phyloP scores from a whole-genome alignment of 2,113 vertebrate genomes.

The Rhabdomys dilectus region DNA sequence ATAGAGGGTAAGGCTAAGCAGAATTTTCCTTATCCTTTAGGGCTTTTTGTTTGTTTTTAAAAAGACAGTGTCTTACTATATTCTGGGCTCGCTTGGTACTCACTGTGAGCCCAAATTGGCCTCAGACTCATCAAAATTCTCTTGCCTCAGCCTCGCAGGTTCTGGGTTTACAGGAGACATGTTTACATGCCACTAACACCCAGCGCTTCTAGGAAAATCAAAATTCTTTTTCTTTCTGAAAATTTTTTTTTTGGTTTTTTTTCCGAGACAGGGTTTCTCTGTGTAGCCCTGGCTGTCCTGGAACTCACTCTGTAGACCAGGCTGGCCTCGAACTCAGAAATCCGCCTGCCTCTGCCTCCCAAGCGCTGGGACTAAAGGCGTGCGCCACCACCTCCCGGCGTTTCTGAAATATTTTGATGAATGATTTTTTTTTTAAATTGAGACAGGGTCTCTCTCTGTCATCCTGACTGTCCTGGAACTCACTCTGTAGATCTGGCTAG shows the following conservation, averaged over 20 bases:
- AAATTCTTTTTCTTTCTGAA: neutral
- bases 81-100: neutral
- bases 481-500: neutral
- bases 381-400: too few species aligned
- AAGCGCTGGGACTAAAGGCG: neutral
- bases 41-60: neutral
- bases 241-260: neutral
- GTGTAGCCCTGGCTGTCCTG: neutral
- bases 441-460: neutral
- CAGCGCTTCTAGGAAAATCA: neutral
- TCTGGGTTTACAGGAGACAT: neutral
- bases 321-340: neutral
- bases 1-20: slow-evolving; percentile 13
- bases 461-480: neutral
- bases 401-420: too few species aligned
- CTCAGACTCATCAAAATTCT: neutral
- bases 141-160: neutral
- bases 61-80: neutral
- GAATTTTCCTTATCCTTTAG: neutral
- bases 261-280: neutral
- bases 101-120: neutral
- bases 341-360: neutral
- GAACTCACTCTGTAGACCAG: neutral
- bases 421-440: neutral
- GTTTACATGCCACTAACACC: neutral